Evolutionary conservation across 2,113 vertebrate genomes (phyloP).

Genomic region (Peucedramus taeniatus): DNA sequence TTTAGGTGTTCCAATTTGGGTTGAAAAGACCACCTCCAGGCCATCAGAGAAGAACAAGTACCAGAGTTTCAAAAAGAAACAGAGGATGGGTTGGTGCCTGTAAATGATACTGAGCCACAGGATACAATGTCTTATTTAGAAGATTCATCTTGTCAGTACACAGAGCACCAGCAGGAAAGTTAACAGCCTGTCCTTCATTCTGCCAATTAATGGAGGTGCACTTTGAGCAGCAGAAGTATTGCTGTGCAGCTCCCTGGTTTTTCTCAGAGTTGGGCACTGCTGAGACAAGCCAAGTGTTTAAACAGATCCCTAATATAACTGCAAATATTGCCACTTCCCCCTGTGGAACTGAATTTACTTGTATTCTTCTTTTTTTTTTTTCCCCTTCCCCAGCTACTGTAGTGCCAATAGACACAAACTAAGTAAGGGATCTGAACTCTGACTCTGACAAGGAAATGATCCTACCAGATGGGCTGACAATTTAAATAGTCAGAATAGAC

Average conservation of each 20-base stretch:
- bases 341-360: background rate
- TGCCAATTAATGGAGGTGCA: slow-evolving; percentile 8
- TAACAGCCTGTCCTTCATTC: slow-evolving; percentile 30
- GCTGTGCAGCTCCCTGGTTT: background rate
- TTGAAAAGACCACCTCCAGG: background rate
- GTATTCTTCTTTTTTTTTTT: background rate
- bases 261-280: background rate
- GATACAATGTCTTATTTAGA: slow-evolving; percentile 35
- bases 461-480: background rate
- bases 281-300: slow-evolving; percentile 12
- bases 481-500: slow-evolving; percentile 27
- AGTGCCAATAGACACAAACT: background rate
- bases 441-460: slow-evolving; percentile 19
- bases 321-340: background rate
- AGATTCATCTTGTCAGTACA: slow-evolving; percentile 10
- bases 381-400: background rate
- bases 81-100: background rate
- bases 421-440: slow-evolving; percentile 29
- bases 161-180: slow-evolving; percentile 2
- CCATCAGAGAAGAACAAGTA: background rate
- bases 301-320: background rate
- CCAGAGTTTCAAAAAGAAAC: background rate
- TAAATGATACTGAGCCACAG: background rate
- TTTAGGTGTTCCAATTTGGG: background rate
- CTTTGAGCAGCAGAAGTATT: background rate